Conservation (phyloP, 2,797 vertebrate species). For the Erithacus rubecula region DNA sequence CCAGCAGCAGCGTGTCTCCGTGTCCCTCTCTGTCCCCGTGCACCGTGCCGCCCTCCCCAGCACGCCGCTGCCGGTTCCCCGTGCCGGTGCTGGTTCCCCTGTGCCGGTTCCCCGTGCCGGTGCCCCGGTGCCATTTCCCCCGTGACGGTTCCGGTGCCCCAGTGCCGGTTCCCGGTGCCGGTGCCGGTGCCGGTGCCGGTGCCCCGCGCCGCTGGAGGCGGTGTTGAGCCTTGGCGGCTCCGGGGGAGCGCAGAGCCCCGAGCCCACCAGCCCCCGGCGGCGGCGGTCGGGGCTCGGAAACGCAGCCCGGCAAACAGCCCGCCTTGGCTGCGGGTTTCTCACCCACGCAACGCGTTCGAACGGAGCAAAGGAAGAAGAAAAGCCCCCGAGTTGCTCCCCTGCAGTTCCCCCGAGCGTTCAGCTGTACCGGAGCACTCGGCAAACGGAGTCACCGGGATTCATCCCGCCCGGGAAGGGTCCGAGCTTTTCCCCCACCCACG, state of each 20-base stretch:
- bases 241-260: background rate
- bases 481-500: background rate
- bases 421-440: background rate
- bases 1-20: background rate
- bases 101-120: background rate
- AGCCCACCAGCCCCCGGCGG: background rate
- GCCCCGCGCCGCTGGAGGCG: slow-evolving; percentile 33
- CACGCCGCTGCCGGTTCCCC: too few relatives aligned
- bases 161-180: too few relatives aligned
- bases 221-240: slow-evolving; percentile 20
- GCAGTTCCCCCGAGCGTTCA: background rate
- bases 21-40: background rate
- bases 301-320: background rate
- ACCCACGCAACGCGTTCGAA: background rate
- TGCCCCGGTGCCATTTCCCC: background rate
- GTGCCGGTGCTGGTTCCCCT: background rate
- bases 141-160: too few relatives aligned
- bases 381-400: background rate
- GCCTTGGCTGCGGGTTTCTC: background rate
- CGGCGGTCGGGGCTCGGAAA: background rate
- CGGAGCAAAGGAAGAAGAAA: background rate
- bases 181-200: too few relatives aligned
- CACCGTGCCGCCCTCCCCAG: background rate
- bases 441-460: background rate
- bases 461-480: background rate